Percentiles rank a stretch among this genome's conserved stretches.
Evolutionary conservation across 2,113 vertebrate genomes (phyloP).

Genomic region (Corydoras sp.): DNA sequence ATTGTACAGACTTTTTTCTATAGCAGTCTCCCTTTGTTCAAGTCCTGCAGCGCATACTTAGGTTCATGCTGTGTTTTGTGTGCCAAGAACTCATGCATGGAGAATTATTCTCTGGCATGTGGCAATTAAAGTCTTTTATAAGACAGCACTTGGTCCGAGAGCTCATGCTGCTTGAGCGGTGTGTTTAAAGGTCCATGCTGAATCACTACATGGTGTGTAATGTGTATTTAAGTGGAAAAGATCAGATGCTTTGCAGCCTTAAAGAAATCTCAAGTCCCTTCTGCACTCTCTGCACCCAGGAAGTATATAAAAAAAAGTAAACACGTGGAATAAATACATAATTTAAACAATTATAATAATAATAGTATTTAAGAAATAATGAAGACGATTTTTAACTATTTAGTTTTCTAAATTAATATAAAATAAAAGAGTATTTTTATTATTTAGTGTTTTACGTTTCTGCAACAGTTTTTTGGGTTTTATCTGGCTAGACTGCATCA

Average conservation of each 20-base stretch:
- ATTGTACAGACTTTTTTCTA: background rate
- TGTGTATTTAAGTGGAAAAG: background rate
- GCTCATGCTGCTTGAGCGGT: background rate
- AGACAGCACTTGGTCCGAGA: conserved; percentile 11
- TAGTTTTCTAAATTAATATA: too few species aligned
- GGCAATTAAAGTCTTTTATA: conserved; percentile 21
- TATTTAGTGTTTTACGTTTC: too few species aligned
- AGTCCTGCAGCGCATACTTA: conserved; percentile 1
- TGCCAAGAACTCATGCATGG: background rate
- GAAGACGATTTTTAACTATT: too few species aligned
- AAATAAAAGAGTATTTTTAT: too few species aligned
- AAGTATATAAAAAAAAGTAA: too few species aligned
- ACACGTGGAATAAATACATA: too few species aligned
- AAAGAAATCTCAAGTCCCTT: background rate
- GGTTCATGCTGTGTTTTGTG: conserved; percentile 12
- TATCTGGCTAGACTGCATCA: background rate
- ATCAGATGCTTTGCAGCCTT: background rate
- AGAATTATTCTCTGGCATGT: background rate
- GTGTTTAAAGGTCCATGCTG: background rate
- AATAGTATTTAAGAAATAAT: too few species aligned
- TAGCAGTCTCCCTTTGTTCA: background rate
- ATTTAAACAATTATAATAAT: too few species aligned
- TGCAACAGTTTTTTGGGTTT: background rate
- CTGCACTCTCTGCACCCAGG: background rate
- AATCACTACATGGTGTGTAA: background rate